These are phyloP conservation scores for Pseudotriccus pelzelni DNA, from an alignment of 2,797 vertebrate species.

Conservation along the genomic window DNA sequence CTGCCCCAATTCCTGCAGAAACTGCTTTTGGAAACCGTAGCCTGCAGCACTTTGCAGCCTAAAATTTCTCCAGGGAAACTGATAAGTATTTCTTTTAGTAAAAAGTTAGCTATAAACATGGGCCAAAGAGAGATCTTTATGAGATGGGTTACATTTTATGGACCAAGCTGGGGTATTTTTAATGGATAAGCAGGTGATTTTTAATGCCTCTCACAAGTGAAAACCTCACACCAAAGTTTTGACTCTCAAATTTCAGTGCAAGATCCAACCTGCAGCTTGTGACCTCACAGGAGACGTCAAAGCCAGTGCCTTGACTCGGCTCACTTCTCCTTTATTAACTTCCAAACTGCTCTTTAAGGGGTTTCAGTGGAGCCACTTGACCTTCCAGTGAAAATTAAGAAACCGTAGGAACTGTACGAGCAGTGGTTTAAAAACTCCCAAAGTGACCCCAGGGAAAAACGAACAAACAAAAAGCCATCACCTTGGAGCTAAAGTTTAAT, in stretches of 20 bases:
- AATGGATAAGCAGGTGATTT: background rate
- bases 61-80: background rate
- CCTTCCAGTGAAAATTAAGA: background rate
- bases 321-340: background rate
- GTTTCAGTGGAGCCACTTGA: background rate
- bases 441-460: background rate
- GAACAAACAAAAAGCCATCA: background rate
- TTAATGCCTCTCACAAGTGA: background rate
- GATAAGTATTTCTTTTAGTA: background rate
- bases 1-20: background rate
- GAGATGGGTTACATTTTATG: background rate
- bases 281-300: background rate
- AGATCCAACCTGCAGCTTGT: background rate
- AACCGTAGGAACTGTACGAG: background rate
- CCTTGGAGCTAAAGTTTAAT: background rate
- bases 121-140: background rate
- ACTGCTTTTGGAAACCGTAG: background rate
- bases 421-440: background rate
- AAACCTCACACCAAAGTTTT: background rate
- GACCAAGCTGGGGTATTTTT: rapidly evolving
- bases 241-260: background rate
- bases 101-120: background rate
- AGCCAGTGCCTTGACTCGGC: background rate
- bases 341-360: background rate
- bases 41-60: background rate